Conservation (phyloP, 2,113 vertebrate genomes). For the Xerus inauris region DNA sequence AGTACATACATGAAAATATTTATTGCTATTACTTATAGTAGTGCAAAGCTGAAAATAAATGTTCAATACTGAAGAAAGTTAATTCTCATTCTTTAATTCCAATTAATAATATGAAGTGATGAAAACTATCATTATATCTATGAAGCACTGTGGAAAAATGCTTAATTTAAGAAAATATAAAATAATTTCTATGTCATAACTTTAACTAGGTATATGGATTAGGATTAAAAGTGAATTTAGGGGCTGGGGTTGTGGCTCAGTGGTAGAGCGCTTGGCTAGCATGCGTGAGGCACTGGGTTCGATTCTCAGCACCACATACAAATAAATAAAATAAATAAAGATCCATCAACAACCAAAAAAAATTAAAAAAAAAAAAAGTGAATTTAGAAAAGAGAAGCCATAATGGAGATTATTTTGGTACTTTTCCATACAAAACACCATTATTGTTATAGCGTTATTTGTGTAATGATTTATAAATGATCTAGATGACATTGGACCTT, state of each 20-base stretch:
- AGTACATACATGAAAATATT: slow-evolving; percentile 18
- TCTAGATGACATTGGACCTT: background rate
- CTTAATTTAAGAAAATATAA: background rate
- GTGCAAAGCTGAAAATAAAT: slow-evolving; percentile 32
- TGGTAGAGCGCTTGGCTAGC: too few relatives aligned
- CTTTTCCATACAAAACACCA: background rate
- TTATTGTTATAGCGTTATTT: background rate
- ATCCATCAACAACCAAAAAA: too few relatives aligned
- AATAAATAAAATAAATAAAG: too few relatives aligned
- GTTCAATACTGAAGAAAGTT: background rate
- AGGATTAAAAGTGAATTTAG: background rate
- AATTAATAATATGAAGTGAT: background rate
- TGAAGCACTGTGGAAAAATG: background rate
- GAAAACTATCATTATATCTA: slow-evolving; percentile 11
- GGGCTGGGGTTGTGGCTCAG: too few relatives aligned
- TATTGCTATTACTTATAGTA: slow-evolving; percentile 1
- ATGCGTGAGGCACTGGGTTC: too few relatives aligned
- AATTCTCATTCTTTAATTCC: slow-evolving; percentile 18
- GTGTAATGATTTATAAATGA: background rate
- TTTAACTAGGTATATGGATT: background rate
- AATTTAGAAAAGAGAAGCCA: background rate
- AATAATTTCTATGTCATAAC: background rate
- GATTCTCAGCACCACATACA: too few relatives aligned
- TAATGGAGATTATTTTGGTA: background rate
- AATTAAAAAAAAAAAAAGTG: too few relatives aligned